Conservation (phyloP, 2,888 invertebrate genomes). For the Disparrhopalites patrizii region DNA sequence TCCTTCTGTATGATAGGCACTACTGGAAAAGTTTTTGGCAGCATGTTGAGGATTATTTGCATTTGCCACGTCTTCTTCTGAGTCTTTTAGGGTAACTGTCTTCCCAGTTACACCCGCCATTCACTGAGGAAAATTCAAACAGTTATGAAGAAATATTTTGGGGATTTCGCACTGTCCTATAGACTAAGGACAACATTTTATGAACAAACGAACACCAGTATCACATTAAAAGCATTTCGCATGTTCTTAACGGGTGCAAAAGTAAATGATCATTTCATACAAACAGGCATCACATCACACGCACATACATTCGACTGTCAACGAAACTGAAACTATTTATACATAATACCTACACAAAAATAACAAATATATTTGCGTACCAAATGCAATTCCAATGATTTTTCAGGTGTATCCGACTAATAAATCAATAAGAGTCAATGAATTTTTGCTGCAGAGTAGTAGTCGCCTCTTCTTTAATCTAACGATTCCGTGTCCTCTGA, state of each 20-base stretch:
- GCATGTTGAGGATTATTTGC: slow-evolving; percentile 28
- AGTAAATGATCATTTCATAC: background rate
- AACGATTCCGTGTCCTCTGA: slow-evolving; percentile 6
- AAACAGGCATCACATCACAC: too few species aligned
- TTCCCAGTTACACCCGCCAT: slow-evolving; percentile 38
- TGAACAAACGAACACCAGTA: too few species aligned
- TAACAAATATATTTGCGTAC: too few species aligned
- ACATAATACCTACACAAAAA: too few species aligned
- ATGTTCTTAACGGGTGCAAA: background rate
- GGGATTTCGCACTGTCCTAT: too few species aligned
- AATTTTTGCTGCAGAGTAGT: background rate
- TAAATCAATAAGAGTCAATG: background rate
- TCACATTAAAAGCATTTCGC: too few species aligned
- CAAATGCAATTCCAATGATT: background rate
- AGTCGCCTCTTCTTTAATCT: slow-evolving; percentile 6
- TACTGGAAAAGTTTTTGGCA: slow-evolving; percentile 27
- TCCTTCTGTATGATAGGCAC: slow-evolving; percentile 31
- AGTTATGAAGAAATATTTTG: too few species aligned
- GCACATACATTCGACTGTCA: too few species aligned
- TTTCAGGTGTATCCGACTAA: slow-evolving; percentile 8
- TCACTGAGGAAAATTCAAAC: slow-evolving; percentile 9
- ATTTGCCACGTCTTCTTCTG: slow-evolving; percentile 29
- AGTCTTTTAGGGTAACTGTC: slow-evolving; percentile 20
- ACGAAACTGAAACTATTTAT: background rate
- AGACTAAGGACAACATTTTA: too few species aligned